phyloP scores from a whole-genome alignment of 2,888 invertebrate genomes.

The Periphyllus acericola region DNA sequence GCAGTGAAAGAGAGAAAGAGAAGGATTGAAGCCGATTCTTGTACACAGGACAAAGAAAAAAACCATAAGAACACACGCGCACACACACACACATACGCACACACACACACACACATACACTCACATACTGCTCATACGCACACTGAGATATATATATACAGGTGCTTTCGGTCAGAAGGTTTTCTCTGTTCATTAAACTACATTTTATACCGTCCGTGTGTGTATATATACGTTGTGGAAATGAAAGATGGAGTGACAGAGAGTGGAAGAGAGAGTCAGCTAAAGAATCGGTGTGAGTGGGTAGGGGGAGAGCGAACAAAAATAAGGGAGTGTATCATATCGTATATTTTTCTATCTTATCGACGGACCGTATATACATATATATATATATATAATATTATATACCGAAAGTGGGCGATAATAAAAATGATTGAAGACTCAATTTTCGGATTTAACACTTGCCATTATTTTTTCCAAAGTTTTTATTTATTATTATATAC shows the following conservation, averaged over 20 bases:
- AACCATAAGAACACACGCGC: constrained; percentile 47
- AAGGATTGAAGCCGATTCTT: constrained; percentile 1
- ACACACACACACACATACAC: not conserved
- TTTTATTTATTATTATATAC: constrained; percentile 16
- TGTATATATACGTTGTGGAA: constrained; percentile 13
- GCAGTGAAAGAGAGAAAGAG: constrained; percentile 56
- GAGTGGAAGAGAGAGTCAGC: constrained; percentile 14
- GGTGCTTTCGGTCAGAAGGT: constrained; percentile 58
- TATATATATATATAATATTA: too few relatives aligned
- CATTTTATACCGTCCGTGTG: constrained; percentile 57
- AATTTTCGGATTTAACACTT: constrained; percentile 53
- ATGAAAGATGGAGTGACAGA: not conserved
- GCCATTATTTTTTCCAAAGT: constrained; percentile 46
- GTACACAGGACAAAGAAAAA: constrained; percentile 20
- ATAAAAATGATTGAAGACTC: constrained; percentile 62
- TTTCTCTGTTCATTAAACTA: constrained; percentile 62
- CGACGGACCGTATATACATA: constrained; percentile 19
- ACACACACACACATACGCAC: not conserved
- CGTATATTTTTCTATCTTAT: constrained; percentile 48
- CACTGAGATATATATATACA: constrained; percentile 43
- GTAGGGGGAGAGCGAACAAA: not conserved
- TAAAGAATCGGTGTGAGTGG: too few relatives aligned
- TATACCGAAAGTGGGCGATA: constrained; percentile 30
- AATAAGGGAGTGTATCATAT: constrained; percentile 56
- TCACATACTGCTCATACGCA: not conserved